Base-by-base conservation (phyloP, 2,888 invertebrate species). In the Cetonia aurata region DNA sequence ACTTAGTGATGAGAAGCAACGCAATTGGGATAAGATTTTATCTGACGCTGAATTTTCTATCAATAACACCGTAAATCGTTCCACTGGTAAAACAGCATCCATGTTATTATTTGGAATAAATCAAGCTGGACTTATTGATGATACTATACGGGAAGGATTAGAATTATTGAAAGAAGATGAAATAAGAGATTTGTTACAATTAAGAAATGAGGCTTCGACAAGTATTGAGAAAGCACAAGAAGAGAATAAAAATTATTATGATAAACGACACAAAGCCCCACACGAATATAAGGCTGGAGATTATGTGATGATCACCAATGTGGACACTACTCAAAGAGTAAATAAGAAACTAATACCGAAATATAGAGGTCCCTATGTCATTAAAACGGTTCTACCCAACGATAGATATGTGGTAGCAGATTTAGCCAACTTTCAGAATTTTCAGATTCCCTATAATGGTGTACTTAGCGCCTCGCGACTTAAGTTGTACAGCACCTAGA, bases 11-110 rank as follows among this genome's bases (percentile, higher is more conserved):
- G 44, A 44, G 13, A n/a, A 13, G 13, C 44, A 44, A 50, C 3
- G 15, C 17, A 13, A 65, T 42, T 65, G 65, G 65, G 65, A 65
- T 31, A n/a, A 13, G 19, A 19, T 50, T 17, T 19, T 50, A 13
- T n/a, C 12, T 12, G 6, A 50, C 13, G 65, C 46, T 13, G 48
- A 65, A 31, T 65, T 65, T 13, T 12, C n/a, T n/a, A 46, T 65
- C 13, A 65, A 65, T 31, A 65, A 65, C 48, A 48, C 65, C 12
- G 44, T 65, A 13, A 48, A 73, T 53, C 75, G 77, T 66, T 69
- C 77, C n/a, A 77, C 78, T 33, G 74, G 75, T 0, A 74, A 78
- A 50, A 75, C 77, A 0, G 77, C 80, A 1, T 75, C 76, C 70
- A 74, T 70, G 25, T 62, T 78, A 46, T 70, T 80, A 12, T 80